phyloP scores from a whole-genome alignment of 1,140 invertebrate species.

The Coboldia fuscipes region DNA sequence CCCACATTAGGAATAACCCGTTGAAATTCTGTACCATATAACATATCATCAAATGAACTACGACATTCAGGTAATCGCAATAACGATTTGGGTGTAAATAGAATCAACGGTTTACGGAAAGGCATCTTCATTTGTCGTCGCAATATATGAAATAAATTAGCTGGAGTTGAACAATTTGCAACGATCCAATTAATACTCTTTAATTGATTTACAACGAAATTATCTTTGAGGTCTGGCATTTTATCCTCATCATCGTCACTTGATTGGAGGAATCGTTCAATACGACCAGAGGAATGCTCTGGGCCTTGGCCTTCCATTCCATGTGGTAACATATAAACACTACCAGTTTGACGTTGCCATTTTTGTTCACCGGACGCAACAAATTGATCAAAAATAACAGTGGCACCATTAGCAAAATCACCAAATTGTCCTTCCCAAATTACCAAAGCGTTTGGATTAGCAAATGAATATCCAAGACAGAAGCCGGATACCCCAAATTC shows the following conservation, averaged over 20 bases:
- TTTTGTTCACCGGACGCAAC: constrained; percentile 58
- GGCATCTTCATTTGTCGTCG: constrained; percentile 61
- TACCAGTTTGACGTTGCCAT: constrained; percentile 62
- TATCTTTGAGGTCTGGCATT: constrained; percentile 19
- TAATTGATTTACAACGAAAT: constrained; percentile 54
- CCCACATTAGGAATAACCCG: constrained; percentile 35
- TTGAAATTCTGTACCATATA: constrained; percentile 19
- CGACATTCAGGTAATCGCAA: constrained; percentile 45
- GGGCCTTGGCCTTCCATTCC: constrained; percentile 81
- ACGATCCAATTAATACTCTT: constrained; percentile 63
- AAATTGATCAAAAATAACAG: constrained; percentile 73
- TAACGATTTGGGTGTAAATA: constrained; percentile 63
- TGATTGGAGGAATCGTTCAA: constrained; percentile 66
- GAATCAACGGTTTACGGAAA: constrained; percentile 61
- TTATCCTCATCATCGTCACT: constrained; percentile 47
- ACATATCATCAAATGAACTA: constrained; percentile 49
- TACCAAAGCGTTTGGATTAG: constrained; percentile 57
- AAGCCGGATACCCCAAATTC: constrained; percentile 62
- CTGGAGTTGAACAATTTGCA: constrained; percentile 65
- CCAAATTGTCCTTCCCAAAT: constrained; percentile 87
- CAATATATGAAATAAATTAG: constrained; percentile 70
- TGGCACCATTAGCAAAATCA: constrained; percentile 69
- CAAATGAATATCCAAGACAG: constrained; percentile 66
- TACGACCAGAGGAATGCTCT: constrained; percentile 61
- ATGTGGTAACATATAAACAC: constrained; percentile 70